Base-by-base conservation (phyloP, 2,888 invertebrate genomes). In the Anoncus sp. region DNA sequence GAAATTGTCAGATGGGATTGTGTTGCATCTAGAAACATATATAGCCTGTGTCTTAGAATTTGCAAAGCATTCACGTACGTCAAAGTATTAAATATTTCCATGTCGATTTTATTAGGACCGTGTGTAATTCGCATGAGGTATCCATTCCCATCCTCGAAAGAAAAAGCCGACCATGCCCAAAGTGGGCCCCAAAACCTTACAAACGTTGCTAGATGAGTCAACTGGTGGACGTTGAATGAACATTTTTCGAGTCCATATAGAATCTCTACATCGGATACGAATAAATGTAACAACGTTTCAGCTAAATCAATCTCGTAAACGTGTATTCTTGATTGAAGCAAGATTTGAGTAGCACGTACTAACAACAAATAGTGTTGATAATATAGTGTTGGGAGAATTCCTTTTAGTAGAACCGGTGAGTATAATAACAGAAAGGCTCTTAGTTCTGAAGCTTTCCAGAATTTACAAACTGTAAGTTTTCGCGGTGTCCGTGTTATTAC, bases 81-180 rank as follows among this genome's bases (percentile, higher is more conserved):
- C 6, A 80, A 1, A 3, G 75, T 72, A 45, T 76, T 81, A 1
- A 27, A 38, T 6, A 81, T 60, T 53, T 77, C 77, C 0, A 79
- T 20, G 27, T 79, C 53, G 18, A 77, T 55, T 73, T 74, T 74
- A n/a, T 80, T 80, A 4, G 57, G 22, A 0, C 70, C 77, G 6
- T 74, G 76, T 14, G 9, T 43, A 6, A 65, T 27, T 74, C 24
- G 72, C 49, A 22, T 51, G 5, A 80, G 12, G 22, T 43, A 47
- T 6, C 76, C 74, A 49, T 77, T 77, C 3, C 35, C 67, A 57
- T 77, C 62, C 35, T 80, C 77, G 27, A 80, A 80, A 4, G 63
- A 38, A 43, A 80, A 77, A 9, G 70, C 53, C n/a, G 81, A 81
- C 71, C 76, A 78, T 9, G 38, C 40, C 71, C 57, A 22, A 3